Evolutionary conservation across 2,113 vertebrate species (phyloP).

Genomic region (Rhinogobius similis): DNA sequence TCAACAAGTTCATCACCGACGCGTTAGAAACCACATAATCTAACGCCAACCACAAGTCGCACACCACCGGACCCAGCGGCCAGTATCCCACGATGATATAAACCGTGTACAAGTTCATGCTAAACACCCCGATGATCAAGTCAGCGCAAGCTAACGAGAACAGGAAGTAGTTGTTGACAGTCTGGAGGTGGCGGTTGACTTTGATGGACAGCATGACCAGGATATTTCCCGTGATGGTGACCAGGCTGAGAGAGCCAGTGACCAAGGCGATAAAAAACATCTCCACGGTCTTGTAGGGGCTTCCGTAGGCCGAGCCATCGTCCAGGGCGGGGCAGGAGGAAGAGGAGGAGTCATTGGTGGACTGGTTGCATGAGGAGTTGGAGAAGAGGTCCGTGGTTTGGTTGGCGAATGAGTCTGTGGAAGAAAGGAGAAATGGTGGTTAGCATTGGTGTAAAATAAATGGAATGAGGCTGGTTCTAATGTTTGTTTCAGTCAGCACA

Average conservation of each 20-base stretch:
- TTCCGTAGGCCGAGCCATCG: slow-evolving; percentile 46
- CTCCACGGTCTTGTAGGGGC: slow-evolving; percentile 90
- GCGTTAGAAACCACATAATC: slow-evolving; percentile 97
- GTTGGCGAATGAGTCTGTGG: slow-evolving; percentile 77
- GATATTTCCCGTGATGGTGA: slow-evolving; percentile 96
- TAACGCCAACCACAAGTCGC: slow-evolving; percentile 94
- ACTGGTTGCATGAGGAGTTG: slow-evolving; percentile 81
- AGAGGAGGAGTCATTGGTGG: slow-evolving; percentile 69
- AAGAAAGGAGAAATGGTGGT: slow-evolving; percentile 3
- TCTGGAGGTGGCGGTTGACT: slow-evolving; percentile 97
- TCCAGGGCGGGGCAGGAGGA: slow-evolving; percentile 61
- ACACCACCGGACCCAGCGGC: slow-evolving; percentile 94
- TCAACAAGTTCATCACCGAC: slow-evolving; percentile 97
- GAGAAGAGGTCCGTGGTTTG: slow-evolving; percentile 72
- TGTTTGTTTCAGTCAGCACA: no score
- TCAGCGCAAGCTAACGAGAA: slow-evolving; percentile 96
- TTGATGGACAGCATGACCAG: slow-evolving; percentile 99
- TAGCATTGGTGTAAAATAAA: no score
- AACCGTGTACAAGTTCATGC: slow-evolving; percentile 96
- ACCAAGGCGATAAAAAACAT: slow-evolving; percentile 95
- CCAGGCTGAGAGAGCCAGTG: slow-evolving; percentile 93
- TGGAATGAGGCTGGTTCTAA: no score
- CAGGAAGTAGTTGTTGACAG: slow-evolving; percentile 98
- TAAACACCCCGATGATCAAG: slow-evolving; percentile 94
- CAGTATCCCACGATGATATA: slow-evolving; percentile 97